A percentile compares a stretch with the other conserved stretches of the same genome.
Evolutionary conservation across 2,797 vertebrate genomes (phyloP).

Genomic region (Dallia pectoralis): DNA sequence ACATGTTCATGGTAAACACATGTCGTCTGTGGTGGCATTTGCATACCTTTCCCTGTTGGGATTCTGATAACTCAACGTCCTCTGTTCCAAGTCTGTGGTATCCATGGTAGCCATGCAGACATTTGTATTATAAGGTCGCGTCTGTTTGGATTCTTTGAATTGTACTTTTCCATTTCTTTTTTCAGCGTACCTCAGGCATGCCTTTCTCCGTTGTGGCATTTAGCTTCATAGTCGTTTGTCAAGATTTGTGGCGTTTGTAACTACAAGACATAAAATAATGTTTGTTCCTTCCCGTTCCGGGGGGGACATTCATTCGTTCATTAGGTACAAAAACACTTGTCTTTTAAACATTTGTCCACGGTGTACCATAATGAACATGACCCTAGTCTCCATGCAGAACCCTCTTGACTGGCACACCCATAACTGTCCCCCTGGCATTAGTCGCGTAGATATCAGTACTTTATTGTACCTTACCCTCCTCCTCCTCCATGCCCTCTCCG

Average conservation of each 20-base stretch:
- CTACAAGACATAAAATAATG: background rate
- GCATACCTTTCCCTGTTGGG: conserved; percentile 41
- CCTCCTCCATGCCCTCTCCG: conserved; percentile 27
- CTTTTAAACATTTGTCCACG: background rate
- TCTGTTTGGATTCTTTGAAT: conserved; percentile 13
- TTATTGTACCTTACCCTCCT: background rate
- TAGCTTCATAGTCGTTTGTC: background rate
- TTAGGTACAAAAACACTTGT: background rate
- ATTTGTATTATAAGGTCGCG: conserved; percentile 49
- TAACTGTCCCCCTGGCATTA: background rate
- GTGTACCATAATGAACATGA: background rate
- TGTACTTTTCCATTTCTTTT: conserved; percentile 26
- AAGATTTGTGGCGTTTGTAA: background rate
- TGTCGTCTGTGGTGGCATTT: conserved; percentile 63
- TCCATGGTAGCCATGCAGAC: conserved; percentile 30
- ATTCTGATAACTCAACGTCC: conserved; percentile 54
- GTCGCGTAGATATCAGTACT: background rate
- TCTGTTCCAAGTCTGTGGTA: conserved; percentile 40
- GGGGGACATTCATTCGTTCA: too few species aligned
- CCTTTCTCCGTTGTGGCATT: background rate
- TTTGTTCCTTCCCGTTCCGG: background rate
- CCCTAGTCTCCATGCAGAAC: background rate
- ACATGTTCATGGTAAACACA: conserved; percentile 31
- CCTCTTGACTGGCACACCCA: background rate
- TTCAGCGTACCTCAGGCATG: conserved; percentile 36